These are phyloP conservation scores for Ichneumoninae sp. DNA, from an alignment of 2,888 invertebrate genomes.

Conservation along the genomic window DNA sequence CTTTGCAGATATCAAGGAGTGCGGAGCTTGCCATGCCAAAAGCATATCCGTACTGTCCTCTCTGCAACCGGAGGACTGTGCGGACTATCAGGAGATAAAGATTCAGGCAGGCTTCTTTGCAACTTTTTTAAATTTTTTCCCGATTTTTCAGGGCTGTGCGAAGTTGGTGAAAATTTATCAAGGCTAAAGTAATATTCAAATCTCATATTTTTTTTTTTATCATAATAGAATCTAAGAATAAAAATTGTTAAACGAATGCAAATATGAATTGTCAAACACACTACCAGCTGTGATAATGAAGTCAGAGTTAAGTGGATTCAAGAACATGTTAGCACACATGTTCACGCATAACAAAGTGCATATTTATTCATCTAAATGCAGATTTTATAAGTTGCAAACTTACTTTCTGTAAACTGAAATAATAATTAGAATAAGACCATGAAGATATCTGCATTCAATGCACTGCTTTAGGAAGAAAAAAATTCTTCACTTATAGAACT, in stretches of 20 bases:
- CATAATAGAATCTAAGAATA: too few species aligned
- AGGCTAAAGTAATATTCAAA: neutral
- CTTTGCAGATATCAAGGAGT: conserved; percentile 78
- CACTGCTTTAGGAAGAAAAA: too few species aligned
- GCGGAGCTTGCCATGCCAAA: conserved; percentile 76
- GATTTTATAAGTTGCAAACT: too few species aligned
- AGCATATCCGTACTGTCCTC: conserved; percentile 84
- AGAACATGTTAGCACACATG: too few species aligned
- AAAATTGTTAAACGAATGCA: too few species aligned
- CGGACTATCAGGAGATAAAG: conserved; percentile 94
- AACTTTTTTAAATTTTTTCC: neutral
- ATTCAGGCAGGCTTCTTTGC: conserved; percentile 87
- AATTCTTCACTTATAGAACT: too few species aligned
- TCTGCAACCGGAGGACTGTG: conserved; percentile 88
- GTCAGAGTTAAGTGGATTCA: too few species aligned
- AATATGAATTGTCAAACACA: neutral
- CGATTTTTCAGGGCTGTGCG: neutral
- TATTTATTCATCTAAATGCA: neutral
- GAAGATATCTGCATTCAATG: too few species aligned
- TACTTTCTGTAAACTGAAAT: too few species aligned
- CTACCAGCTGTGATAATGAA: too few species aligned
- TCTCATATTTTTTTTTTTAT: too few species aligned
- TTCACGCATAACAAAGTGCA: neutral
- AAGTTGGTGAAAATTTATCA: neutral
- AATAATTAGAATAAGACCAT: too few species aligned